Conservation (phyloP, 2,888 invertebrate species). For the Drosophila crucigera region DNA sequence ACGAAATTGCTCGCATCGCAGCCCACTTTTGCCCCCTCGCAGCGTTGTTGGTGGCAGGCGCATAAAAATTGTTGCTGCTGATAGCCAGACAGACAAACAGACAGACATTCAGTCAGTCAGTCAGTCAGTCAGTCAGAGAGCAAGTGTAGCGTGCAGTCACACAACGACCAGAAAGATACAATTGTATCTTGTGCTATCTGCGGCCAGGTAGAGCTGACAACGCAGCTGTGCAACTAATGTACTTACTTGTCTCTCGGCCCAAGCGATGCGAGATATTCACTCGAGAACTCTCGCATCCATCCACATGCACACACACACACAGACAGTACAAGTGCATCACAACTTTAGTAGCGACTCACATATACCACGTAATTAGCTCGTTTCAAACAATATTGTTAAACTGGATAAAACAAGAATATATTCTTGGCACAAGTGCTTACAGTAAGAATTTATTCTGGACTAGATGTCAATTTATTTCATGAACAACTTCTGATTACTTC, state of each 20-base stretch:
- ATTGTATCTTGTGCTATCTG: slow-evolving; percentile 63
- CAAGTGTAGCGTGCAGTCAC: slow-evolving; percentile 66
- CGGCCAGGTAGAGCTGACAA: slow-evolving; percentile 58
- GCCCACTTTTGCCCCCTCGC: slow-evolving; percentile 39
- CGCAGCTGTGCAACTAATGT: slow-evolving; percentile 73
- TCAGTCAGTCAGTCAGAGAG: slow-evolving; percentile 26
- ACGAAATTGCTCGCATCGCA: slow-evolving; percentile 54
- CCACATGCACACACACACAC: slow-evolving; percentile 1
- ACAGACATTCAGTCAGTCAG: background rate
- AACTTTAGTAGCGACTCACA: background rate
- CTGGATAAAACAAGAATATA: background rate
- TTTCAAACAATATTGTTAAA: background rate
- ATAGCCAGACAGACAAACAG: slow-evolving; percentile 10
- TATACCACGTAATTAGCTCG: slow-evolving; percentile 12
- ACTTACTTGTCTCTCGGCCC: slow-evolving; percentile 48
- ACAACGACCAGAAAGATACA: slow-evolving; percentile 45
- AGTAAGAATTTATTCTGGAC: background rate
- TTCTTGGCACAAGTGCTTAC: background rate
- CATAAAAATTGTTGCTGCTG: slow-evolving; percentile 61
- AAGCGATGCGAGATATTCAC: slow-evolving; percentile 7
- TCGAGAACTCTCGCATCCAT: slow-evolving; percentile 8
- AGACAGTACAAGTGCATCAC: background rate
- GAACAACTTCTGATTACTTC: background rate
- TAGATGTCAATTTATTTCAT: background rate
- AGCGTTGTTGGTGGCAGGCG: slow-evolving; percentile 66